A percentile compares a stretch with the other conserved stretches of the same genome.
These are phyloP conservation scores for Sceloporus tristichus DNA, from an alignment of 2,113 vertebrate species.

Conservation along the genomic window DNA sequence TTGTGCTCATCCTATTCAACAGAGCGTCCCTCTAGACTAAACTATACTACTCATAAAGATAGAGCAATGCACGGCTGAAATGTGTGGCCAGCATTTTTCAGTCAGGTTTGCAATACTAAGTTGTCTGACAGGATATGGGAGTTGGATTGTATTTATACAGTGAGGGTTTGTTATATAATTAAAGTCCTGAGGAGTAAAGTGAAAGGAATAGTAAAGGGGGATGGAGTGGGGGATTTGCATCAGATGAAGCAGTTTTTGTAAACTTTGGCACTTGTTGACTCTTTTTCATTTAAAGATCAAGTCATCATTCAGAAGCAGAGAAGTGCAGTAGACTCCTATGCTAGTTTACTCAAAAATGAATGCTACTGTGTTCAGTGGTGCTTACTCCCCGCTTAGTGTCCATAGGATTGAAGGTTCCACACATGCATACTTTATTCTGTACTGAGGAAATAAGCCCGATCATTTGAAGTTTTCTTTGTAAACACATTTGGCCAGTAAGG, in stretches of 20 bases:
- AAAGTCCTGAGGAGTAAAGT: slow-evolving; percentile 31
- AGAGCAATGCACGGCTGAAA: not conserved
- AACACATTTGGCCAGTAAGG: not conserved
- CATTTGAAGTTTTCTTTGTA: not conserved
- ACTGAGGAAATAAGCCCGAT: not conserved
- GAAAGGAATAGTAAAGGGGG: not conserved
- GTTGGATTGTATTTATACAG: slow-evolving; percentile 38
- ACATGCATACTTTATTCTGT: not conserved
- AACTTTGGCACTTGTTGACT: slow-evolving; percentile 16
- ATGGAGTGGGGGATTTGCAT: not conserved
- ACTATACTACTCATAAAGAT: slow-evolving; percentile 57
- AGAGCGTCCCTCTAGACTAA: slow-evolving; percentile 53
- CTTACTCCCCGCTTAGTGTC: not conserved
- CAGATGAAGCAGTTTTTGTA: slow-evolving; percentile 9
- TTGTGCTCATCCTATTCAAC: slow-evolving; percentile 50
- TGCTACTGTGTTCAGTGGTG: not conserved
- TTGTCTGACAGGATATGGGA: slow-evolving; percentile 41
- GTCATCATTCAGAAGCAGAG: not conserved
- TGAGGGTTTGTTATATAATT: not conserved
- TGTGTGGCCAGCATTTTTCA: slow-evolving; percentile 39
- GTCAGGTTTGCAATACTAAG: slow-evolving; percentile 51
- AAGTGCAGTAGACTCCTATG: not conserved
- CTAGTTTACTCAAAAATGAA: not conserved
- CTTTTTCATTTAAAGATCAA: not conserved
- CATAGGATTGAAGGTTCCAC: not conserved